Conservation (phyloP, 2,113 vertebrate genomes). For the Phylloscopus trochilus region DNA sequence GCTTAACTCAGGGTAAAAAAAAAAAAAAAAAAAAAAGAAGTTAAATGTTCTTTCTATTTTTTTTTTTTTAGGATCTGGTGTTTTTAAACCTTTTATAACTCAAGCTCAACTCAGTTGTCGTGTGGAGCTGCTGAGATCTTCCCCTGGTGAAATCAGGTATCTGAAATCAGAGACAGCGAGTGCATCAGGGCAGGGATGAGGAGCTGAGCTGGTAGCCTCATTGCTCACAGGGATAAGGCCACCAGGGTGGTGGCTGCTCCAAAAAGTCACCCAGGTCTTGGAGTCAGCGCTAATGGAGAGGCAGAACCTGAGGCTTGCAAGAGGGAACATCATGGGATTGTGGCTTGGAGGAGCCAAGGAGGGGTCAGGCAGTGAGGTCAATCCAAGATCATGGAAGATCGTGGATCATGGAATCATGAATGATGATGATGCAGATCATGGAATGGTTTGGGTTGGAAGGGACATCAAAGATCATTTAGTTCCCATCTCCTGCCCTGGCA, state of each 20-base stretch:
- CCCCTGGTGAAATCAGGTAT: background rate
- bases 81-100: background rate
- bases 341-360: background rate
- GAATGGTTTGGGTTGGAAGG: too few species aligned
- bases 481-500: too few species aligned
- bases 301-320: background rate
- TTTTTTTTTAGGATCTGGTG: background rate
- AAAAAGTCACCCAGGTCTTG: accelerated
- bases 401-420: too few species aligned
- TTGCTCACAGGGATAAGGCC: background rate
- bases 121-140: background rate
- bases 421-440: too few species aligned
- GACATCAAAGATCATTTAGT: too few species aligned
- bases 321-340: background rate
- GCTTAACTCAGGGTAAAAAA: background rate
- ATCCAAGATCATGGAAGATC: too few species aligned
- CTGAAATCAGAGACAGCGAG: background rate
- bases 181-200: background rate
- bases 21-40: background rate
- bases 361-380: too few species aligned
- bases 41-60: background rate
- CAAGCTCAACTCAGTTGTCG: background rate
- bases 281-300: accelerated
- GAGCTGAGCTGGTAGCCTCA: background rate
- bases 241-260: background rate